Base-by-base conservation (phyloP, 2,888 invertebrate species). In the Amiota communis region DNA sequence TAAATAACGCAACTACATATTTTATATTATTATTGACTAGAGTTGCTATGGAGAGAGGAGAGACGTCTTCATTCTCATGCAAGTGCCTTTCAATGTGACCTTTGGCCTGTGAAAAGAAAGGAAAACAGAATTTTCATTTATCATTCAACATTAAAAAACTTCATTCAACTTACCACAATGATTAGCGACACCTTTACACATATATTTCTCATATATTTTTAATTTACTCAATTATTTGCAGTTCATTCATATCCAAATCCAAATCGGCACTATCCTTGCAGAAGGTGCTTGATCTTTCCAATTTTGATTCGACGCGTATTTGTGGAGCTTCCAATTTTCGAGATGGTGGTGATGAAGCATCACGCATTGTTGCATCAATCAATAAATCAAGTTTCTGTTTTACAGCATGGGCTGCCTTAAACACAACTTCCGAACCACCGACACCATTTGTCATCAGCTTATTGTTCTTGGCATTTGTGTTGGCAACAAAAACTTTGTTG, bases 271-370 rank as follows among this genome's bases (percentile, higher is more conserved):
- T 84, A 72, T 90, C 90, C 77, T 90, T 90, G 82, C 90, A 89
- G 75, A 90, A 90, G 49, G 90, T 90, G 79, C 89, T 90, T n/a
- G 90, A 90, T 36, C 90, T 85, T 77, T 90, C 90, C 74, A 90
- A 80, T 79, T 90, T 90, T 49, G 88, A 86, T 74, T 83, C 82
- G 13, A 79, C 79, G 11, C 75, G 80, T 71, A 65, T 71, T 61
- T 72, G 74, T n/a, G 20, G 73, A 64, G 63, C 76, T 68, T 76
- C 78, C 72, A 70, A 77, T 75, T 77, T 76, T 67, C 67, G 73
- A 65, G 73, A 75, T 48, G 74, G 70, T 65, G 20, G 59, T 70
- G 72, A 74, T 36, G 64, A 20, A 17, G n/a, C 17, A 15, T 67
- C 67, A 65, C 73, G 75, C 69, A 74, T 72, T 71, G 78, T 76